Evolutionary conservation across 2,888 invertebrate species (phyloP), one percentile per base, ranked within the genome.

Genomic region (Mesodorylaimus sp.): DNA sequence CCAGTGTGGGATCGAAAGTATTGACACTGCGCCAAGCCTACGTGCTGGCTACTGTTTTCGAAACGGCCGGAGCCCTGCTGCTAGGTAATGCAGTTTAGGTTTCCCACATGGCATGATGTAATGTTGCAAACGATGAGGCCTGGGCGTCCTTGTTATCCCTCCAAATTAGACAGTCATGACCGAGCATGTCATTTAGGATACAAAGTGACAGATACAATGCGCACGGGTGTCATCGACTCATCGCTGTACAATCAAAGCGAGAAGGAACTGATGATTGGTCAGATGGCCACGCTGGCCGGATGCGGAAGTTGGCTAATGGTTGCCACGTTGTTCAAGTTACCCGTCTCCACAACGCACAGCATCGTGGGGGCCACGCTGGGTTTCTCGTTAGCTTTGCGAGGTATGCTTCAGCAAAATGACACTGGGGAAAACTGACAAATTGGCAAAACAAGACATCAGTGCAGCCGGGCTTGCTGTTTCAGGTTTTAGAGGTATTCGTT

Each of bases 321-420:
- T n/a, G 97, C 97, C 10, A 97, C 97, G 5, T 84, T 87, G 59
- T 74, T 95, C 53, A 82, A 87, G 63, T 74, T 97, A 63, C 97
- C 97, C 3, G 91, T 97, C 52, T 95, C 93, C n/a, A 95, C 93
- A 32, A 97, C 97, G 1, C 97, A 97, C 72, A 89, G 89, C 60
- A 93, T 97, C 63, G 93, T 97, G 41, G 97, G 97, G 26, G 89
- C 95, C 38, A 89, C 93, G 1, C 81, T 97, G 52, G 97, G 97
- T 13, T 97, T 93, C 70, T 87, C 89, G 42, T 75, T 97, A 54
- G 86, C 91, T 2, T 83, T 86, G 45, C 77, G 83, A 61, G 95
- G 95, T 29, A 75, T 80, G 2, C n/a, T n/a, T n/a, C n/a, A n/a
- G n/a, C n/a, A n/a, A n/a, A n/a, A n/a, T n/a, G n/a, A n/a, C n/a